Conservation (phyloP, 2,888 invertebrate genomes). For the Ichneumon xanthorius region DNA sequence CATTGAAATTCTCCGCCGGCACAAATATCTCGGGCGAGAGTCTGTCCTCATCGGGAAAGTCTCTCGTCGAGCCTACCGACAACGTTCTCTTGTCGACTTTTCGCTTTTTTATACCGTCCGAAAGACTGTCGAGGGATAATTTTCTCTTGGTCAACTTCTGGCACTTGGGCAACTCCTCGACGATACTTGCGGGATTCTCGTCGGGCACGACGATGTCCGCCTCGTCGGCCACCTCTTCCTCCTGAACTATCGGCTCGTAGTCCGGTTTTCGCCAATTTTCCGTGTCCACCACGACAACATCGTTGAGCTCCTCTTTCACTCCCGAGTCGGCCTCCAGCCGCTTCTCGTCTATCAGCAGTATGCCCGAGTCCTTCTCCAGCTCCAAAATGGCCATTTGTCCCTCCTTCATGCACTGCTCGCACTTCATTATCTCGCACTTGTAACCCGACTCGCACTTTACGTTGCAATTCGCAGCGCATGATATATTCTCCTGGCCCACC, state of each 20-base stretch:
- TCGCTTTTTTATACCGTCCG: conserved; percentile 85
- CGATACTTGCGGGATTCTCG: conserved; percentile 51
- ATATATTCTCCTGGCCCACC: conserved; percentile 77
- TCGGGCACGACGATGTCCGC: conserved; percentile 47
- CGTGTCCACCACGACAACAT: conserved; percentile 86
- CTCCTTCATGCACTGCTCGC: conserved; percentile 83
- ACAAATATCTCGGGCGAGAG: conserved; percentile 32
- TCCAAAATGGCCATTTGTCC: conserved; percentile 80
- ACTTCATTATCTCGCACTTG: conserved; percentile 81
- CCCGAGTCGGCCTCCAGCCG: conserved; percentile 80
- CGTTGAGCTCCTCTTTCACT: conserved; percentile 85
- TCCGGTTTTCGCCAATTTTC: conserved; percentile 84
- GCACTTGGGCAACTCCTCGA: conserved; percentile 85
- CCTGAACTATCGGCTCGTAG: conserved; percentile 82
- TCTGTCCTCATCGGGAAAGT: conserved; percentile 60
- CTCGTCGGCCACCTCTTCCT: conserved; percentile 77
- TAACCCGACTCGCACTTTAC: conserved; percentile 83
- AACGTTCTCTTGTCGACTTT: conserved; percentile 83
- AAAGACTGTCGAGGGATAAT: conserved; percentile 84
- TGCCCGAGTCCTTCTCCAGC: conserved; percentile 83
- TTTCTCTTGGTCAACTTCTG: conserved; percentile 87
- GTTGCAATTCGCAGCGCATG: conserved; percentile 80
- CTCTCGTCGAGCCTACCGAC: conserved; percentile 79
- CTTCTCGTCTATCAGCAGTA: conserved; percentile 75
- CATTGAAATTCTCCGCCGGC: conserved; percentile 39